Evolutionary conservation across 1,140 invertebrate species (phyloP), one percentile per base, ranked within the genome.

Genomic region (Ostrea denselamellosa): DNA sequence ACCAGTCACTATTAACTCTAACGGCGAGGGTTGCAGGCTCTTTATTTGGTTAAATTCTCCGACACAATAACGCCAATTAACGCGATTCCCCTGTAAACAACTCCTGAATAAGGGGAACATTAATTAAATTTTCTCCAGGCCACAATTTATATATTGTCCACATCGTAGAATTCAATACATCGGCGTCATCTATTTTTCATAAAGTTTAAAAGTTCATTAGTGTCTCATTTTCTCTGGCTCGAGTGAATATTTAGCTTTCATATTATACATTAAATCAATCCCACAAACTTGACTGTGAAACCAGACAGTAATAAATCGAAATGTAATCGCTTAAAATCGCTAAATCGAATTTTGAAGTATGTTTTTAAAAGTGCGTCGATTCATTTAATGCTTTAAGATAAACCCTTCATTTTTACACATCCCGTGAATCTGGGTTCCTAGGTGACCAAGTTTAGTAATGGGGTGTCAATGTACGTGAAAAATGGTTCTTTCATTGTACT

Each of bases 171-270:
- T 34, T 77, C 68, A 77, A 77, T 77, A 77, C 25, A 77, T 25
- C 22, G 68, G 68, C 68, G 68, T 77, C 68, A 77, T 77, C 68
- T 77, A 71, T 77, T 77, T 77, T 77, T 77, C 68, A 77, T 77
- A 77, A 77, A 77, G 68, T 77, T 77, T 77, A 77, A 77, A 77
- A 77, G 68, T 77, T 77, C 68, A 77, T 77, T 77, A 77, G 68
- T 77, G 25, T 77, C 68, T 22, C 68, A 25, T 77, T 28, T 77
- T 28, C 25, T 14, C 65, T 25, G 68, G 28, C 25, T 77, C 22
- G 14, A 77, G 68, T 77, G 68, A 77, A 77, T 77, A 77, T 77
- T 77, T 25, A 77, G 68, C 68, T 77, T 77, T 77, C 68, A 77
- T 28, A 34, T 77, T 34, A 77, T 77, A 25, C 14, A 77, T 77